Evolutionary conservation across 2,888 invertebrate species (phyloP), one percentile per base, ranked within the genome.

Genomic region (Cordilura impudica): DNA sequence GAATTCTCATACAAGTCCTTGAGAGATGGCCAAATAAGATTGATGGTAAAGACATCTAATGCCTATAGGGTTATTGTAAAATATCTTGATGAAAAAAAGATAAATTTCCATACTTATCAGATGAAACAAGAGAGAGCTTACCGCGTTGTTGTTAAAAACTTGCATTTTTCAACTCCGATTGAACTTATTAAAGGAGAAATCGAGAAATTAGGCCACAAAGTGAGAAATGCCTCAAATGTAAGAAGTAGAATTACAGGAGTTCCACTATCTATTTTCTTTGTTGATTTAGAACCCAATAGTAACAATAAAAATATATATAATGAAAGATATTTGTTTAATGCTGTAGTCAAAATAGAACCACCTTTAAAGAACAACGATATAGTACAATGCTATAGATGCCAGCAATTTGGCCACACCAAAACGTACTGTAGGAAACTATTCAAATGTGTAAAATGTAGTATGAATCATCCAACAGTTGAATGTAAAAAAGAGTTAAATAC

Each of bases 111-210:
- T n/a, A 77, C 60, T 4, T 72, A 58, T 16, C 51, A 72, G 49
- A 21, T 69, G 6, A 75, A 79, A 47, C 63, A 75, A 19, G 63
- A 75, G 51, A 43, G 66, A 26, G 51, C 78, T 14, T 74, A 74
- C 53, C 53, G 78, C 23, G 54, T 71, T n/a, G 74, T 74, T 6
- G 35, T 74, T 4, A 74, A 79, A 29, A 61, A 58, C 29, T 14
- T 79, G 6, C 74, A 71, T 26, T 35, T 45, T 29, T 47, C 78
- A n/a, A 71, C 70, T 1, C 53, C 58, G 8, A n/a, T 56, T 12
- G 18, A 1, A 5, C 47, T 65, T 31, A 45, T 63, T 16, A 65
- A 58, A 66, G 21, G n/a, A 2, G 49, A 23, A n/a, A 16, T 66
- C 2, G 58, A 73, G 65, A 16, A 31, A 14, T 8, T 47, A n/a